Base-by-base conservation (phyloP, 2,888 invertebrate species). In the Colletes collaris region DNA sequence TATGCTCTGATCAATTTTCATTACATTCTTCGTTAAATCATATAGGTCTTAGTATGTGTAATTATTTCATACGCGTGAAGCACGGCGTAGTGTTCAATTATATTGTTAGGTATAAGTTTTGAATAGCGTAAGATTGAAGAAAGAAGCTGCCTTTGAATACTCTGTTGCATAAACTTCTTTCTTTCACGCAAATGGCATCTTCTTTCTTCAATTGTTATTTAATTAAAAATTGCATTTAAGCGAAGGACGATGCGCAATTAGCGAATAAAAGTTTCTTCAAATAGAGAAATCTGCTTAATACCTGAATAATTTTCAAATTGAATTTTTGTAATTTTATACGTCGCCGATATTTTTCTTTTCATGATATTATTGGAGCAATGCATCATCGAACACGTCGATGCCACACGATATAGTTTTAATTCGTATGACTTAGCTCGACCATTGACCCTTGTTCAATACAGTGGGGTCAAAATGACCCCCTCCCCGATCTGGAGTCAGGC, bases 211-310 rank as follows among this genome's bases (percentile, higher is more conserved):
- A 70, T 66, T 52, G n/a, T 60, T 62, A 66, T 76, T 70, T 66
- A 76, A 66, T 78, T 78, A 60, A 19, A 40, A 49, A 40, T 16
- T 79, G 78, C 79, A 79, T 79, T 79, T 79, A 79, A 79, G 11
- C 7, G 8, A 46, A 19, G 19, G 49, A 77, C 52, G 44, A 74
- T 35, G 49, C 69, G 62, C 52, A 35, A 2, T 65, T 53, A 62
- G 69, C 52, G 35, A 73, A 73, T 73, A 66, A 73, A 69, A 11
- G 16, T 56, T 60, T 52, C 58, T 73, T 56, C 13, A 62, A 62
- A 40, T 3, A 58, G 40, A 52, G 40, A 3, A 62, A 65, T 65
- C 60, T 60, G 19, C 74, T 77, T 75, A 16, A 68, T 49, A n/a
- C 19, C 44, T 40, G 37, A 8, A 65, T 50, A 49, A 40, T 68